Base-by-base conservation (phyloP, 2,113 vertebrate genomes). In the Romanogobio albipinnatus region DNA sequence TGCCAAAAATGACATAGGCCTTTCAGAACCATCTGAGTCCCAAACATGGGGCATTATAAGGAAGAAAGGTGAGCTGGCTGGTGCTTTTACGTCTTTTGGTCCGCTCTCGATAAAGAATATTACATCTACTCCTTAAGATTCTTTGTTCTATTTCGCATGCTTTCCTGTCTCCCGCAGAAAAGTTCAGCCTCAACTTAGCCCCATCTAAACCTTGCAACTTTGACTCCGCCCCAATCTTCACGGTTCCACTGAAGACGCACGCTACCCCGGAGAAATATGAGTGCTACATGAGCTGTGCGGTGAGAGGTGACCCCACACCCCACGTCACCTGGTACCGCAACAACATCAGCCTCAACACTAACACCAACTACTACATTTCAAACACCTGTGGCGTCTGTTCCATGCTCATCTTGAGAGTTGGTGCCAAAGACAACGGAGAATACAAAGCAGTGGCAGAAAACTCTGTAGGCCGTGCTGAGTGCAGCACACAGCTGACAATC, bases 381-480 rank as follows among this genome's bases (percentile, higher is more conserved):
- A 95, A 98, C 10, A 90, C 94, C 74, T 94, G 95, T 5, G 97
- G 97, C 0, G 95, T 98, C 71, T 98, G 97, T 89, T 97, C 95
- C 33, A 93, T 98, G 86, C 49, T 95, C 45, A 91, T 98, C 85
- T 88, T 93, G 39, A 91, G 90, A 6, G 96, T 96, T 79, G 90
- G 92, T 2, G 82, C 92, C 39, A 90, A 91, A 14, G 96, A 98
- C 77, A 93, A 90, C 4, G 96, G 97, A 2, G 89, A 95, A 45
- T 98, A 97, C 87, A 92, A 88, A 71, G 93, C 92, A 1, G 90
- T 94, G 56, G 97, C 96, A 1, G 93, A 94, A 87, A 97, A 96
- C 74, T 5, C 70, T 0, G 64, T 92, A 73, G 97, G 97, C n/a
- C 91, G 87, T 82, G 95, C 91, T 0, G 90, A 91, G 89, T 96